These are phyloP conservation scores for Andrena fulva DNA, from an alignment of 2,888 invertebrate genomes.

Conservation along the genomic window DNA sequence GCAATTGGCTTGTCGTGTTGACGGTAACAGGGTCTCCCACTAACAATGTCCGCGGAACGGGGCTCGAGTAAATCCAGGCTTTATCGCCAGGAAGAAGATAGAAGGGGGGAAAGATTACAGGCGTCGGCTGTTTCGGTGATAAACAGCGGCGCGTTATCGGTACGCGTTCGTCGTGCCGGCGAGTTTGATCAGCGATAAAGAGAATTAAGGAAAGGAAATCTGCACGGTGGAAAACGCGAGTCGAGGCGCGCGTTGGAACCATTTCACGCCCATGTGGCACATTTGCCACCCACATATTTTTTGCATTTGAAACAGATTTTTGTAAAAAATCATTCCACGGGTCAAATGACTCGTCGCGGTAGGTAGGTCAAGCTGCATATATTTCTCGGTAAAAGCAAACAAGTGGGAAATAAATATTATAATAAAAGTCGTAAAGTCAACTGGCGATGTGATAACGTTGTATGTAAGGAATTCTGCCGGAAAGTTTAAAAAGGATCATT, in stretches of 20 bases:
- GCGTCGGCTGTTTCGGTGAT: background rate
- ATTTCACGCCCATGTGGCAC: background rate
- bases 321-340: too few relatives aligned
- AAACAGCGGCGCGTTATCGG: background rate
- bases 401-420: too few relatives aligned
- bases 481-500: too few relatives aligned
- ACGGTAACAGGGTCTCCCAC: background rate
- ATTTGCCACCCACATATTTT: too few relatives aligned
- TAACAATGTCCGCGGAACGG: background rate
- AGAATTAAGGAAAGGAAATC: constrained; percentile 1
- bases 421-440: too few relatives aligned
- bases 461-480: too few relatives aligned
- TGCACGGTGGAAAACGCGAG: background rate
- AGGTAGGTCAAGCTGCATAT: too few relatives aligned
- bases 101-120: background rate
- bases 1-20: constrained; percentile 11
- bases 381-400: too few relatives aligned
- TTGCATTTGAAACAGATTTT: too few relatives aligned
- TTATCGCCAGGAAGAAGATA: background rate
- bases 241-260: background rate
- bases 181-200: background rate
- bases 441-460: too few relatives aligned
- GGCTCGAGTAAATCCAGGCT: background rate
- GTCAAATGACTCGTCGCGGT: too few relatives aligned
- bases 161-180: background rate